Conservation (phyloP, 2,888 invertebrate species). For the Pycnomerus fuliginosus region DNA sequence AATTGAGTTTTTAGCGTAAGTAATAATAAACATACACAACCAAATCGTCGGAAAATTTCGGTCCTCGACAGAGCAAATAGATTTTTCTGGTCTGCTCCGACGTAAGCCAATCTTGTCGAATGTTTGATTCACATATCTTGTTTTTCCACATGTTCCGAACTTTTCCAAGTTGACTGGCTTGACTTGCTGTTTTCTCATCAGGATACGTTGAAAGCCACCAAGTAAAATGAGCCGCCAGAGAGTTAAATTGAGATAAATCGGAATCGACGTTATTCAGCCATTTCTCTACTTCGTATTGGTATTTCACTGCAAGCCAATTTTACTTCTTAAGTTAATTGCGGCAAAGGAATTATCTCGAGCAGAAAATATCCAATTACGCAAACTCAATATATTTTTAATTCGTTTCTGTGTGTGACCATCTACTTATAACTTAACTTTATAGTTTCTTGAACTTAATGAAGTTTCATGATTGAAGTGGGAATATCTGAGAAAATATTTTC, state of each 20-base stretch:
- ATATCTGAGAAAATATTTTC: too few species aligned
- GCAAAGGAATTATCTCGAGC: too few species aligned
- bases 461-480: too few species aligned
- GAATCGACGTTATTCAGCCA: slow-evolving; percentile 40
- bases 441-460: too few species aligned
- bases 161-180: slow-evolving; percentile 34
- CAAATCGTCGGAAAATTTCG: slow-evolving; percentile 58
- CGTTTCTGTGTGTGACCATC: too few species aligned
- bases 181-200: slow-evolving; percentile 29
- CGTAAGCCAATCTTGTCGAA: slow-evolving; percentile 29
- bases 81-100: slow-evolving; percentile 55
- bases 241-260: slow-evolving; percentile 38
- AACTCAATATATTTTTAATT: too few species aligned
- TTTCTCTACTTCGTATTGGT: slow-evolving; percentile 36
- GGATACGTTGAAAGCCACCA: slow-evolving; percentile 39
- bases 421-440: too few species aligned
- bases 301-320: slow-evolving; percentile 35
- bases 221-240: slow-evolving; percentile 38
- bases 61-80: slow-evolving; percentile 64
- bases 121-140: slow-evolving; percentile 39
- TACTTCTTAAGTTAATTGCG: too few species aligned
- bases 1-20: background rate
- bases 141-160: slow-evolving; percentile 48
- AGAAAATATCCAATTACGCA: too few species aligned
- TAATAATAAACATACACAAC: slow-evolving; percentile 54